These are phyloP conservation scores for western clawed frog (Xenopus tropicalis) DNA, from an alignment of 2,113 vertebrate genomes.

Conservation along the genomic window DNA sequence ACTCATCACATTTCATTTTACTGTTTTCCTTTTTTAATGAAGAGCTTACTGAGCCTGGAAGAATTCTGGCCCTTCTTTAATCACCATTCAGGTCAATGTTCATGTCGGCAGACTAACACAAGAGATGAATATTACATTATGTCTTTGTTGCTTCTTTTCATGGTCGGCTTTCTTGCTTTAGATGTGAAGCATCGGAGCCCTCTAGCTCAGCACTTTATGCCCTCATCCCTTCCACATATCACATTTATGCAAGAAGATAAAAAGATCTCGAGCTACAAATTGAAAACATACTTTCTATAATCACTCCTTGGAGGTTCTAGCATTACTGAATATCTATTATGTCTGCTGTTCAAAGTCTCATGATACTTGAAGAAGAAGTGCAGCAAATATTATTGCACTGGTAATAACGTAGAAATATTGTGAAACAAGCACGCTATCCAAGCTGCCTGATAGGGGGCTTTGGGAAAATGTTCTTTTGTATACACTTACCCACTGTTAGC, in stretches of 20 bases:
- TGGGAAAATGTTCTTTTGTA: too few relatives aligned
- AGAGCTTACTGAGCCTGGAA: constrained; percentile 3
- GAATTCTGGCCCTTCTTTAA: constrained; percentile 17
- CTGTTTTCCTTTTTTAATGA: background rate
- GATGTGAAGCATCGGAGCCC: constrained; percentile 2
- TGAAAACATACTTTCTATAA: constrained; percentile 17
- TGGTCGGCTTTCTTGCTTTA: constrained; percentile 2
- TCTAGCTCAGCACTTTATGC: constrained; percentile 2
- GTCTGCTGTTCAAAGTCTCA: background rate
- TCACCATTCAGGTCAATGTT: constrained; percentile 22
- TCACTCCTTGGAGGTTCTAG: background rate
- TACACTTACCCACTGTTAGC: too few relatives aligned
- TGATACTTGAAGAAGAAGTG: background rate
- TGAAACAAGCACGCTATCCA: too few relatives aligned
- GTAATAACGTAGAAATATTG: background rate
- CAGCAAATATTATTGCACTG: background rate
- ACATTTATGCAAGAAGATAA: constrained; percentile 14
- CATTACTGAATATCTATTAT: constrained; percentile 9
- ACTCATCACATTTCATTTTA: constrained; percentile 2
- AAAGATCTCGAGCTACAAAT: constrained; percentile 24
- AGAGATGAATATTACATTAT: constrained; percentile 17
- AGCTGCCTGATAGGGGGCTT: too few relatives aligned
- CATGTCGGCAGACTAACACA: constrained; percentile 4
- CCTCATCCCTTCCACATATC: background rate
- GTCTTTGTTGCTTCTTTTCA: background rate